These are phyloP conservation scores for Rhagoletis pomonella DNA, from an alignment of 1,140 invertebrate species.

Conservation along the genomic window DNA sequence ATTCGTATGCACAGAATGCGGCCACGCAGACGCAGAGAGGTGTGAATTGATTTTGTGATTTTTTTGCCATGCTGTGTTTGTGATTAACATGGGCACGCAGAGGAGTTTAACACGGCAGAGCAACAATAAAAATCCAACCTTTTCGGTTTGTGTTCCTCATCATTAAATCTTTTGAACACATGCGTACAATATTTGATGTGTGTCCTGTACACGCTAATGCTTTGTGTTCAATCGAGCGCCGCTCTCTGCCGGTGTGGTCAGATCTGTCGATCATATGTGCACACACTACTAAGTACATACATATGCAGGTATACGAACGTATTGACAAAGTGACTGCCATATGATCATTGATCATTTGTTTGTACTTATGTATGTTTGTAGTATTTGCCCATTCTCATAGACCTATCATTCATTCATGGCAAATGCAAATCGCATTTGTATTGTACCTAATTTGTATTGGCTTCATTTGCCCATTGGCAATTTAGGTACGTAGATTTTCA, in stretches of 20 bases:
- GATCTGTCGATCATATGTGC: not conserved
- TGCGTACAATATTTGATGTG: constrained; percentile 26
- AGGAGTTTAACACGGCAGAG: not conserved
- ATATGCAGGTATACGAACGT: not conserved
- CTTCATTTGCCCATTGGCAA: constrained; percentile 27
- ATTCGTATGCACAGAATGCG: not conserved
- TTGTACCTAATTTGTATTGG: constrained; percentile 38
- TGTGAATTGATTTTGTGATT: constrained; percentile 44
- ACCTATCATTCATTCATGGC: not conserved
- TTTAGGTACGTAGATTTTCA: constrained; percentile 22
- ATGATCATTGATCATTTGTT: constrained; percentile 30
- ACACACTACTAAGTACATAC: not conserved
- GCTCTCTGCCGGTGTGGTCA: constrained; percentile 23
- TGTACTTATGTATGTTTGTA: not conserved
- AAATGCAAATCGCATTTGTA: not conserved
- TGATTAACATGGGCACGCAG: constrained; percentile 25
- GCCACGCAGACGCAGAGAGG: constrained; percentile 21
- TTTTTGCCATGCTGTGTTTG: constrained; percentile 6
- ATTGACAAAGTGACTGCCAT: not conserved
- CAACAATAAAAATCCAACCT: not conserved
- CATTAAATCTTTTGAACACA: constrained; percentile 39
- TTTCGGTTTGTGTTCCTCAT: constrained; percentile 19
- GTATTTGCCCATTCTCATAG: not conserved
- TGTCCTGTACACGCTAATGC: not conserved
- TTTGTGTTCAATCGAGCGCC: not conserved